Conservation (phyloP, 2,113 vertebrate species). For the Gnathonemus longibarbis region DNA sequence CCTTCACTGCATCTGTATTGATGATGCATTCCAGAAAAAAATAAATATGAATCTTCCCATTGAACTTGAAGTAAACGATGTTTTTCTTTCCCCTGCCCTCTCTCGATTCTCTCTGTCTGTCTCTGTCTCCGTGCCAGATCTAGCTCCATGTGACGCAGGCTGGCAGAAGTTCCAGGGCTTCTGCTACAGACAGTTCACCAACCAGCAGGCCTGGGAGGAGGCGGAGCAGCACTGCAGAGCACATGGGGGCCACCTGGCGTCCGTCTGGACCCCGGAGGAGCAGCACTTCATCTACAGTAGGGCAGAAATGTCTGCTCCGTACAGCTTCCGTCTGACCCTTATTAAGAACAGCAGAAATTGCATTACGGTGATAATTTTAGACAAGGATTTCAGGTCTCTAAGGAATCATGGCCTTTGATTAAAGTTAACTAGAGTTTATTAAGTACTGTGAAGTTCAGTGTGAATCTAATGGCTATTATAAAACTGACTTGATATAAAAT, state of each 20-base stretch:
- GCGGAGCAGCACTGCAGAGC: slow-evolving; percentile 79
- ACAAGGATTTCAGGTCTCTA: neutral
- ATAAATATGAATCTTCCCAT: neutral
- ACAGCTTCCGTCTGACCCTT: neutral
- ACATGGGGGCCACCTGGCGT: slow-evolving; percentile 75
- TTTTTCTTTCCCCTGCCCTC: neutral
- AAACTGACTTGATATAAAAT: neutral
- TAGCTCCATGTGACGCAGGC: slow-evolving; percentile 65
- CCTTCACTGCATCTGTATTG: neutral
- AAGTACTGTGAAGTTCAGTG: neutral
- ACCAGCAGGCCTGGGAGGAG: slow-evolving; percentile 80
- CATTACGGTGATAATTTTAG: neutral
- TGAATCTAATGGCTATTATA: neutral
- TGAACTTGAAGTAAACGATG: neutral
- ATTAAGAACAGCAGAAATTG: neutral
- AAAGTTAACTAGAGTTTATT: neutral
- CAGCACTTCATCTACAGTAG: slow-evolving; percentile 82
- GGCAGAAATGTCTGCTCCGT: neutral
- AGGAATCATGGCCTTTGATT: neutral
- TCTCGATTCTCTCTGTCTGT: neutral
- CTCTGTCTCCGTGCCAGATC: slow-evolving; percentile 51
- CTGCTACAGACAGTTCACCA: slow-evolving; percentile 82
- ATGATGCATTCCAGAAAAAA: neutral
- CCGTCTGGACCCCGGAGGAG: slow-evolving; percentile 81
- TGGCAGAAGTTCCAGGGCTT: slow-evolving; percentile 86